Percentiles rank a stretch among this genome's conserved stretches.
Conservation (phyloP, 2,797 vertebrate genomes). For the Falco berigora region DNA sequence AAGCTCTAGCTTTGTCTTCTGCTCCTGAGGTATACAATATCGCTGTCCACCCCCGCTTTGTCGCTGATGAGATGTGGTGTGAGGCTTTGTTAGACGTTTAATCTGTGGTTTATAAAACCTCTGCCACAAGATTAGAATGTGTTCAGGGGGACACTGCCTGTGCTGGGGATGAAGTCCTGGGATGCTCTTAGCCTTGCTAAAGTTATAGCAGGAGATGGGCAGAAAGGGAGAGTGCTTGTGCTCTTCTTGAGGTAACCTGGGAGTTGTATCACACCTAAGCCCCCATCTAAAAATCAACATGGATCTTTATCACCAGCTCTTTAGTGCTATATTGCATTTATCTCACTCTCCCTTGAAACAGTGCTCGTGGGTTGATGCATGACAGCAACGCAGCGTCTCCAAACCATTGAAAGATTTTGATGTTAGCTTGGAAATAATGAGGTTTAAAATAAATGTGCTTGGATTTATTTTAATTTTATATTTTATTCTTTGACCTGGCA, state of each 20-base stretch:
- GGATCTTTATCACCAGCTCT: background rate
- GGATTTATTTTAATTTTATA: background rate
- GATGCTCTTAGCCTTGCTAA: background rate
- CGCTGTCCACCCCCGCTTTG: background rate
- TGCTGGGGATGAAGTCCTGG: background rate
- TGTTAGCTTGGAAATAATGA: background rate
- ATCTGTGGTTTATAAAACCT: background rate
- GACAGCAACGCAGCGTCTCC: background rate
- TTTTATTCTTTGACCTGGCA: background rate
- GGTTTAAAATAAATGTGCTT: background rate
- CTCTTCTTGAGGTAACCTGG: background rate
- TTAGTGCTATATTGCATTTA: background rate
- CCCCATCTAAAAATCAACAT: background rate
- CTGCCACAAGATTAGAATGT: background rate
- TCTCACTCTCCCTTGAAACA: background rate
- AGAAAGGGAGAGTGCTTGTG: background rate
- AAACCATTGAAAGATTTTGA: background rate
- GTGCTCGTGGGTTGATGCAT: background rate
- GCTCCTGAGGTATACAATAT: background rate
- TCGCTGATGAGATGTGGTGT: background rate
- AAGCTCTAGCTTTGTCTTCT: conserved; percentile 38
- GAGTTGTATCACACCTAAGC: background rate
- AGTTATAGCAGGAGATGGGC: background rate
- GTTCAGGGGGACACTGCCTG: background rate
- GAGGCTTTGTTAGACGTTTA: background rate